A percentile compares a stretch with the other conserved stretches of the same genome.
phyloP scores from a whole-genome alignment of 2,113 vertebrate species.

The Atlantisia rogersi region DNA sequence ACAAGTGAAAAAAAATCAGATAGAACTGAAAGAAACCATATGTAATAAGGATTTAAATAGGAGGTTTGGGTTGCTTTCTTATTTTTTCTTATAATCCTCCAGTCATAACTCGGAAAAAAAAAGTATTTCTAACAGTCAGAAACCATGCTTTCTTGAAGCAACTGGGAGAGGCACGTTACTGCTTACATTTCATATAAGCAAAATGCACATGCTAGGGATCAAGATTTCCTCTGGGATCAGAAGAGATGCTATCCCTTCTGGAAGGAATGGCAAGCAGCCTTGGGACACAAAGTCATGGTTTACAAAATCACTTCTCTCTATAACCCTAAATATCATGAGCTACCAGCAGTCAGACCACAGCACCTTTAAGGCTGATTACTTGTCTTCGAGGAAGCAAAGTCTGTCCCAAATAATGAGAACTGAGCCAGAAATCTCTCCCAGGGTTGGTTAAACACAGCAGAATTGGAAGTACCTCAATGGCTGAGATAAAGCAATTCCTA shows the following conservation, averaged over 20 bases:
- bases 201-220: neutral
- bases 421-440: neutral
- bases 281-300: neutral
- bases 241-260: neutral
- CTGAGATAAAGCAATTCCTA: neutral
- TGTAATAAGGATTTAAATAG: neutral
- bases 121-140: neutral
- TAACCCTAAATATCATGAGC: neutral
- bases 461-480: neutral
- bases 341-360: neutral
- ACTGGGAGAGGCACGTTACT: neutral
- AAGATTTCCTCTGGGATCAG: neutral
- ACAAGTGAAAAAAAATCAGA: neutral
- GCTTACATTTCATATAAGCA: neutral
- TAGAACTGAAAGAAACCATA: neutral
- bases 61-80: neutral
- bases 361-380: neutral
- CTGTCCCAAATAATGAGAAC: neutral
- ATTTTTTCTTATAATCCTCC: neutral
- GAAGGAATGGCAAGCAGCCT: neutral
- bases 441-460: neutral
- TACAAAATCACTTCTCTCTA: neutral
- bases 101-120: neutral
- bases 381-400: neutral
- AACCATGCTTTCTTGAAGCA: neutral